Evolutionary conservation across 2,113 vertebrate genomes (phyloP).

Genomic region (Cryptomyrus ogoouensis): DNA sequence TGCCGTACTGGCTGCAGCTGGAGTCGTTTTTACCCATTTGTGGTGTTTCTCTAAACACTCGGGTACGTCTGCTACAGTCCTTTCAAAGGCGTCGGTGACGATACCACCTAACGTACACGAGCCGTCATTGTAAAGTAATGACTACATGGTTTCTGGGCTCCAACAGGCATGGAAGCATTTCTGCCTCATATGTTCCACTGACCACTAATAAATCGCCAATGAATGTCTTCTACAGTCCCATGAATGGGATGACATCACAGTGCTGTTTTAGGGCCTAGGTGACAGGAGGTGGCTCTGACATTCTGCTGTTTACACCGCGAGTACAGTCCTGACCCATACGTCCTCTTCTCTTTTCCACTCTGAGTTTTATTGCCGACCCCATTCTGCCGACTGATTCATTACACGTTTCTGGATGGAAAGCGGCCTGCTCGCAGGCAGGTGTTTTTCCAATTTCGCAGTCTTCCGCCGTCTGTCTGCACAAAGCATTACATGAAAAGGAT

Average conservation of each 20-base stretch:
- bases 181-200: not conserved
- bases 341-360: slow-evolving; percentile 1
- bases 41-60: slow-evolving; percentile 35
- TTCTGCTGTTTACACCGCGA: not conserved
- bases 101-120: not conserved
- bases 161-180: not conserved
- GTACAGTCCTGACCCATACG: not conserved
- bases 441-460: not conserved
- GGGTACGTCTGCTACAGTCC: slow-evolving; percentile 11
- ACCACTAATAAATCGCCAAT: not conserved
- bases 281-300: not conserved
- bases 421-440: not conserved
- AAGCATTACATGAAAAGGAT: slow-evolving; percentile 18
- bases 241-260: not conserved
- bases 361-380: not conserved
- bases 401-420: slow-evolving; percentile 10
- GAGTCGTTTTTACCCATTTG: slow-evolving; percentile 20
- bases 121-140: not conserved
- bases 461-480: not conserved
- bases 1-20: slow-evolving; percentile 11
- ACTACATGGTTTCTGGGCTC: not conserved
- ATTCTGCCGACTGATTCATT: slow-evolving; percentile 1
- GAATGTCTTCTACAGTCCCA: not conserved
- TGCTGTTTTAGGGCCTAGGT: not conserved
- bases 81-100: not conserved